Percentiles rank a stretch among this genome's conserved stretches.
Evolutionary conservation across 2,888 invertebrate species (phyloP).

Genomic region (Diadromus collaris): DNA sequence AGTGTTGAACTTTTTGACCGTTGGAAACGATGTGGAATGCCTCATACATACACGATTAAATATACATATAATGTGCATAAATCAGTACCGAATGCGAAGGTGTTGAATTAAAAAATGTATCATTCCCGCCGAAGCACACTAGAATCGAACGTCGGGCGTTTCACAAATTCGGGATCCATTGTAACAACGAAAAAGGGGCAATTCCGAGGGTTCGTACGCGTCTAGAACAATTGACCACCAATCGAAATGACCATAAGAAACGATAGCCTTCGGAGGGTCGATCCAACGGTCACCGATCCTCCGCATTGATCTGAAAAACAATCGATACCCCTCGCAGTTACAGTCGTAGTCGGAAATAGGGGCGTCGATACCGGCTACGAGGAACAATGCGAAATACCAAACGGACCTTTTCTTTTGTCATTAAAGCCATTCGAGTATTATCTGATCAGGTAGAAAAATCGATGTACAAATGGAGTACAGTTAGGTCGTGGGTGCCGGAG

Average conservation of each 20-base stretch:
- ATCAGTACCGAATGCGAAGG: neutral
- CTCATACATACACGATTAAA: too few species aligned
- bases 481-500: neutral
- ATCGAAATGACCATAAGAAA: conserved; percentile 5
- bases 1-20: too few species aligned
- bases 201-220: conserved; percentile 29
- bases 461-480: conserved; percentile 13
- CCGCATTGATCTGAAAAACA: conserved; percentile 24
- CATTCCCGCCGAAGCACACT: neutral
- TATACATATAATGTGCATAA: neutral
- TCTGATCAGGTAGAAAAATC: neutral
- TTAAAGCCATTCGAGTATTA: neutral
- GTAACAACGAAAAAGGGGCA: neutral
- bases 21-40: too few species aligned
- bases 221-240: conserved; percentile 40
- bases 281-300: conserved; percentile 6
- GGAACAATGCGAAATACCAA: conserved; percentile 3
- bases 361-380: conserved; percentile 18
- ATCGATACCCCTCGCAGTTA: conserved; percentile 25
- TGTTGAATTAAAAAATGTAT: neutral
- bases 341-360: conserved; percentile 7
- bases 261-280: conserved; percentile 7
- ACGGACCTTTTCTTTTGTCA: conserved; percentile 5
- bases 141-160: conserved; percentile 3
- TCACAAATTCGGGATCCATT: conserved; percentile 9